Evolutionary conservation across 2,113 vertebrate genomes (phyloP).

Genomic region (Hippoglossus stenolepis): DNA sequence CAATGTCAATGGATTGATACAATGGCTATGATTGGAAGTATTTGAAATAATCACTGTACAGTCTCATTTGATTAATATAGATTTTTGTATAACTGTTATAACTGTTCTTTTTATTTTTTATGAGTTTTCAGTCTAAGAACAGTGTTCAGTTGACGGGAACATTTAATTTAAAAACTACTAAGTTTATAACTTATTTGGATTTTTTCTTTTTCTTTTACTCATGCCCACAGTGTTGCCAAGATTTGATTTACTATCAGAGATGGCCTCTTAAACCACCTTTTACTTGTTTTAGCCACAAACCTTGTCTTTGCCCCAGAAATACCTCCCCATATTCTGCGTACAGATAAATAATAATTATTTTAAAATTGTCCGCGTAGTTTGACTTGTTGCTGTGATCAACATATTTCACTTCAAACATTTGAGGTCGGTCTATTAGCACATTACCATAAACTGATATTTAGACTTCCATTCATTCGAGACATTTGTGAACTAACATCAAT

Average conservation of each 20-base stretch:
- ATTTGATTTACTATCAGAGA: constrained; percentile 51
- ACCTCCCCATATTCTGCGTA: constrained; percentile 21
- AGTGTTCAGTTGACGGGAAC: constrained; percentile 43
- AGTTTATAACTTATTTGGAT: constrained; percentile 38
- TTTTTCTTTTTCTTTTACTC: constrained; percentile 54
- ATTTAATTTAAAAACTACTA: not conserved
- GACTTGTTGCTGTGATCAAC: constrained; percentile 29
- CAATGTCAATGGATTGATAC: constrained; percentile 27
- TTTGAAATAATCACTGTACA: constrained; percentile 40
- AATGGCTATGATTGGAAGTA: constrained; percentile 24
- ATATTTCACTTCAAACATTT: constrained; percentile 32
- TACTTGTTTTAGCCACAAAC: constrained; percentile 64
- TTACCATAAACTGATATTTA: constrained; percentile 47
- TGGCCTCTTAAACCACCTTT: constrained; percentile 69
- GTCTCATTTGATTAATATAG: constrained; percentile 20
- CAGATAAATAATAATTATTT: constrained; percentile 27
- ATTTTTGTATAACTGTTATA: constrained; percentile 39
- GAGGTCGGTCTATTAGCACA: not conserved
- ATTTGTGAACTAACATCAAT: constrained; percentile 30
- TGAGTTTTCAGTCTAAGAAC: constrained; percentile 16
- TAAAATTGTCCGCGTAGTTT: constrained; percentile 20
- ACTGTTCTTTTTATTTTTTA: constrained; percentile 44
- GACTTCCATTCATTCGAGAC: constrained; percentile 20
- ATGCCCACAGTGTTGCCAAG: constrained; percentile 29
- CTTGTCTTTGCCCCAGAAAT: constrained; percentile 11